Base-by-base conservation (phyloP, 1,140 invertebrate genomes). In the Proctacanthus coquilletti region DNA sequence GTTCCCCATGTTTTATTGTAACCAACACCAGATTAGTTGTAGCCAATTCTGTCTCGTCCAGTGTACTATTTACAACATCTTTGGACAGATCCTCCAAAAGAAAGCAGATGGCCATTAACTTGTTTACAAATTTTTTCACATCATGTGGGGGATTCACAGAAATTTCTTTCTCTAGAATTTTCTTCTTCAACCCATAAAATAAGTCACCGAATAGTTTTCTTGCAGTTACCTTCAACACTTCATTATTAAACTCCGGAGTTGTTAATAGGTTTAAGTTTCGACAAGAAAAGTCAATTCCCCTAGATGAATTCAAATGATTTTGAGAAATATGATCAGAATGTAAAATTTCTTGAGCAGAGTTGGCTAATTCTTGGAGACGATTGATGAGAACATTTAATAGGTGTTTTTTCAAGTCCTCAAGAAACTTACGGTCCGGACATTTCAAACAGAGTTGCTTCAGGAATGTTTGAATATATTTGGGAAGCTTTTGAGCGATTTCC, bases 1-100 rank as follows among this genome's bases (percentile, higher is more conserved):
- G 42, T 43, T 57, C 47, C 5, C 62, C 61, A 19, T 55, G 42
- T n/a, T 45, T 48, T 5, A 56, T 45, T 3, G 38, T 48, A n/a
- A 38, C 43, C 9, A 3, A 11, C 19, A 21, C 18, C 21, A 42
- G 30, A 9, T 29, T 18, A 2, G n/a, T 9, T 14, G 25, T 36
- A n/a, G n/a, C n/a, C 6, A 48, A 14, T 34, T 36, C 27, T 9
- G 25, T 37, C 18, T 17, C 21, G n/a, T 40, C 21, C 5, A 45
- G 6, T 2, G 32, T 11, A 10, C 30, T 31, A 19, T 36, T 11
- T 3, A 37, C 11, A n/a, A 44, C 1, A 9, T 9, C 40, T 3
- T 29, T 3, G 1, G 14, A 18, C 17, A 40, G 18, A 1, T 6
- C 6, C 18, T 40, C 13, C 4, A 34, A 8, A 4, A 18, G 9